Conservation (phyloP, 2,113 vertebrate species). For the Rostratula benghalensis region DNA sequence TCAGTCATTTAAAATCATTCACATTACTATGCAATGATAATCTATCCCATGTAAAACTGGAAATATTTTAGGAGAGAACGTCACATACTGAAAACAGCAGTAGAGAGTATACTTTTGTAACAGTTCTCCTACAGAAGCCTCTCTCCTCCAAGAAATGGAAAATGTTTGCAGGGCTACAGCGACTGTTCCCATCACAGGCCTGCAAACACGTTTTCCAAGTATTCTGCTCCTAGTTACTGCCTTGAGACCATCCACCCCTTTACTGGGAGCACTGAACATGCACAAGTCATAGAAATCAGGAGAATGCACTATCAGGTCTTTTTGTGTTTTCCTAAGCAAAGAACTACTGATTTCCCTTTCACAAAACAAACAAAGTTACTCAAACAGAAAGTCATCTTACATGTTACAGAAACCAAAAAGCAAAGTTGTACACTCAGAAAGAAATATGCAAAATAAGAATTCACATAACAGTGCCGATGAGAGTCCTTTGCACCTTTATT, state of each 20-base stretch:
- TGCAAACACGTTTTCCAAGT: background rate
- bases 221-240: background rate
- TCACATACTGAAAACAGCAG: background rate
- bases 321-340: background rate
- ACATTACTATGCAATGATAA: background rate
- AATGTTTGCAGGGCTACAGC: background rate
- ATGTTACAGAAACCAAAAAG: background rate
- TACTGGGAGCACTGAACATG: background rate
- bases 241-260: background rate
- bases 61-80: background rate
- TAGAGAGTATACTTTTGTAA: background rate
- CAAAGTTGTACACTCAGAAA: background rate
- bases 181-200: background rate
- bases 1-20: background rate
- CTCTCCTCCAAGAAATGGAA: background rate
- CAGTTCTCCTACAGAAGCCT: background rate
- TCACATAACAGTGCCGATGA: background rate
- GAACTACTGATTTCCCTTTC: background rate
- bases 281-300: background rate
- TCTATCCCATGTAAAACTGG: background rate
- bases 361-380: background rate
- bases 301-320: fast-evolving
- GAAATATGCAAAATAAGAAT: background rate
- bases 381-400: background rate
- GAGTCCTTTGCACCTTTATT: background rate